Base-by-base conservation (phyloP, 2,888 invertebrate genomes). In the Nasonia oneida region DNA sequence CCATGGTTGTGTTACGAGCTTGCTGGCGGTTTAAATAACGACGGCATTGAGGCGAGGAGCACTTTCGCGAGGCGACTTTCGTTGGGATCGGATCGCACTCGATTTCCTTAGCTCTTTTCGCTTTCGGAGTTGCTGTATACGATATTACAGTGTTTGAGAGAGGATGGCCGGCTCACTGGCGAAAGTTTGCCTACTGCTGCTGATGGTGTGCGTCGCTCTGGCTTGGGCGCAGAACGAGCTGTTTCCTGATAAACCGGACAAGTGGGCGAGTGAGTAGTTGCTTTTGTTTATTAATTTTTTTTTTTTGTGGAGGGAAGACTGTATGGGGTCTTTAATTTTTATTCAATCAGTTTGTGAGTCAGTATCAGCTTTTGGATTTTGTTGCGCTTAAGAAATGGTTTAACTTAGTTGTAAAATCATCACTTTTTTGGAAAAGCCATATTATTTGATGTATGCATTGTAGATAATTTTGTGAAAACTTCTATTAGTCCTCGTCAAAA, bases 211-310 rank as follows among this genome's bases (percentile, higher is more conserved):
- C 15, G 47, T 23, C 4, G 67, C 37, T 18, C 6, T 42, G 15
- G 78, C 23, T 6, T 64, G 0, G n/a, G 73, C 57, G 53, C 81
- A 76, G 57, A 29, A 73, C 29, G 23, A 42, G 15, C 23, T 50
- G 12, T 73, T 73, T 61, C 81, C 81, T 2, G n/a, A 53, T 14
- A 81, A 73, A 15, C 64, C 71, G 2, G n/a, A 71, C 23, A 81
- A 81, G 42, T 81, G 81, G 81, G n/a, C 70, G 15, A 42, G 81
- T 81, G 33, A 81, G 81, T 81, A 37, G 14, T 53, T 14, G 15
- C 4, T 57, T 57, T 57, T 57, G 57, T 57, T 57, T n/a, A 5
- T 1, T 57, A 18, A 15, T 5, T 15, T 57, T 53, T 53, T 12
- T 57, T 37, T 0, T 37, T 37, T 37, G 37, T 37, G 23, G 23